Conservation (phyloP, 2,888 invertebrate genomes). For the Leucophora obtusa region DNA sequence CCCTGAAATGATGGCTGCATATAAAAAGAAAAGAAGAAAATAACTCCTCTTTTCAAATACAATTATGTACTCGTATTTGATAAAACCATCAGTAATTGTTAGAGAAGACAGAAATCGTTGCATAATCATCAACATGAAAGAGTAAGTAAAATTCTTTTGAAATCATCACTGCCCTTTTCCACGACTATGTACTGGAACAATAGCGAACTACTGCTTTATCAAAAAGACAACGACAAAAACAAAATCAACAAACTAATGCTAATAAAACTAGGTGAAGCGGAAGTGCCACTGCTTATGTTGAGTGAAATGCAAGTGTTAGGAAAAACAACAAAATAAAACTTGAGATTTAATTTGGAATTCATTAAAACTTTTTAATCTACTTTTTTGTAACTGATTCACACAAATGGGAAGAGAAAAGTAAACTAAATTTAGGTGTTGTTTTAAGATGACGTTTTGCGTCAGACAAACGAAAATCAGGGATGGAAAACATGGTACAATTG, state of each 20-base stretch:
- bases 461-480: too few species aligned
- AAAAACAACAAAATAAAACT: slow-evolving; percentile 25
- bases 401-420: slow-evolving; percentile 26
- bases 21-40: too few species aligned
- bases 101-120: slow-evolving; percentile 26
- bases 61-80: too few species aligned
- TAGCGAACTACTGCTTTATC: background rate
- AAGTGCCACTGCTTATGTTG: slow-evolving; percentile 51
- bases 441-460: too few species aligned
- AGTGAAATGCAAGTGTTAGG: slow-evolving; percentile 50
- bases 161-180: background rate
- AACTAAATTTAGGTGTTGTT: slow-evolving; percentile 37
- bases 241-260: slow-evolving; percentile 30
- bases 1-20: too few species aligned
- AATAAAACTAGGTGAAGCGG: slow-evolving; percentile 62
- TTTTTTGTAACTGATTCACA: background rate
- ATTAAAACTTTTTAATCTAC: slow-evolving; percentile 48
- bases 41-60: too few species aligned
- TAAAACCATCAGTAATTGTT: background rate
- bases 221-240: slow-evolving; percentile 10
- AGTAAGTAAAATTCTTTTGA: slow-evolving; percentile 17
- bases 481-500: too few species aligned
- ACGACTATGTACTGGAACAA: background rate
- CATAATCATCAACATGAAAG: slow-evolving; percentile 44
- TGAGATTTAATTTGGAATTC: slow-evolving; percentile 56